A percentile compares a stretch with the other conserved stretches of the same genome.
These are phyloP conservation scores for Trochalopteron elliotii DNA, from an alignment of 2,113 vertebrate genomes.

Conservation along the genomic window DNA sequence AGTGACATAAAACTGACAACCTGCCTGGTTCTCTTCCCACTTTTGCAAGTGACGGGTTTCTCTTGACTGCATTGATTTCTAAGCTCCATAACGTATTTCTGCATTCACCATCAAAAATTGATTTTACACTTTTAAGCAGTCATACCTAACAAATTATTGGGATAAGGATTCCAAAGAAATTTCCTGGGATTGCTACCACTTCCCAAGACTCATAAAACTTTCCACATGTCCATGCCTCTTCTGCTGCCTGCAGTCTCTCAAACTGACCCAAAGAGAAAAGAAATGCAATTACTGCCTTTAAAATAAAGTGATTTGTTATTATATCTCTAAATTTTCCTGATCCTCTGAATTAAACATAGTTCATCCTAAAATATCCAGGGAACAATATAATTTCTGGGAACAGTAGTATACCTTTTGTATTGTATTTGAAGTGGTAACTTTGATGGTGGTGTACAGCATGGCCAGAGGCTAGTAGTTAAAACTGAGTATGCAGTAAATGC, in stretches of 20 bases:
- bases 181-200: neutral
- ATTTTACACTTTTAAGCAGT: neutral
- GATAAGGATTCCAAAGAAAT: neutral
- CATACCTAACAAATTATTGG: neutral
- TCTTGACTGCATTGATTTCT: neutral
- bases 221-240: neutral
- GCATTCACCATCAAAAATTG: neutral
- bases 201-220: neutral
- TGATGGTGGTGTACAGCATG: neutral
- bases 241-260: neutral
- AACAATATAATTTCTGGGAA: neutral
- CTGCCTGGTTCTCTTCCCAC: neutral
- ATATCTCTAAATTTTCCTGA: neutral
- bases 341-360: neutral
- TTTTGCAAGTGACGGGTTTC: neutral
- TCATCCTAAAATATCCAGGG: neutral
- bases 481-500: neutral
- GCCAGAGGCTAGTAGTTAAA: neutral
- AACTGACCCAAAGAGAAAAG: neutral
- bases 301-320: neutral
- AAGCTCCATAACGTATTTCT: neutral
- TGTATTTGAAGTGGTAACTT: neutral
- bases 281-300: neutral
- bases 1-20: neutral
- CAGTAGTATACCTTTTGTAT: neutral